Evolutionary conservation across 2,113 vertebrate species (phyloP).

Genomic region (Rhea pennata): DNA sequence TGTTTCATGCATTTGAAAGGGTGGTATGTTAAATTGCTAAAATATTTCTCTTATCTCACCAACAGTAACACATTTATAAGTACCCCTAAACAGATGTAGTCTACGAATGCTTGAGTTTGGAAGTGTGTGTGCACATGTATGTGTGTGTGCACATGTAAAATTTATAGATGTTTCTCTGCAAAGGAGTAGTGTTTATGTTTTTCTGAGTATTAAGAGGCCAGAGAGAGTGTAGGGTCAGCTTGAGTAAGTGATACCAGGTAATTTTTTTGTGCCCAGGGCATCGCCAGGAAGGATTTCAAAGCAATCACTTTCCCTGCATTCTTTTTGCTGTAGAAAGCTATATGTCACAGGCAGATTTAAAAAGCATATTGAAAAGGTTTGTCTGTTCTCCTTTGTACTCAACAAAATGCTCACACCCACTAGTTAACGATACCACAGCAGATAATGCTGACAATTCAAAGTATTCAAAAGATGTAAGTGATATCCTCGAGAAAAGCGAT

Average conservation of each 20-base stretch:
- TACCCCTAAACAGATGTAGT: neutral
- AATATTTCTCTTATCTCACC: neutral
- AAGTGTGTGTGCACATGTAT: accelerated
- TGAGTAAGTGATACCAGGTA: neutral
- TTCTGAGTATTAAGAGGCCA: neutral
- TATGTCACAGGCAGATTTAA: neutral
- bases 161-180: neutral
- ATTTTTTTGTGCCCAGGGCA: neutral
- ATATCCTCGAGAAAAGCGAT: constrained; percentile 1
- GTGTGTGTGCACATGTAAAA: neutral
- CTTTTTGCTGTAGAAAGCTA: neutral
- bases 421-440: neutral
- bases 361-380: neutral
- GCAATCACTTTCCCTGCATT: neutral
- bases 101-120: neutral
- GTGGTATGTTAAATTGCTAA: neutral
- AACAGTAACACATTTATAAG: neutral
- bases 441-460: neutral
- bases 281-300: neutral
- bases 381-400: neutral
- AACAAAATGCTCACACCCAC: neutral
- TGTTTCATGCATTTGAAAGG: neutral
- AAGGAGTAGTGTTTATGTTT: neutral
- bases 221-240: neutral
- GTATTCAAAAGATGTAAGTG: neutral